Percentiles rank a stretch among this genome's conserved stretches.
Evolutionary conservation across 2,797 vertebrate species (phyloP).

Genomic region (Acrocephalus scirpaceus): DNA sequence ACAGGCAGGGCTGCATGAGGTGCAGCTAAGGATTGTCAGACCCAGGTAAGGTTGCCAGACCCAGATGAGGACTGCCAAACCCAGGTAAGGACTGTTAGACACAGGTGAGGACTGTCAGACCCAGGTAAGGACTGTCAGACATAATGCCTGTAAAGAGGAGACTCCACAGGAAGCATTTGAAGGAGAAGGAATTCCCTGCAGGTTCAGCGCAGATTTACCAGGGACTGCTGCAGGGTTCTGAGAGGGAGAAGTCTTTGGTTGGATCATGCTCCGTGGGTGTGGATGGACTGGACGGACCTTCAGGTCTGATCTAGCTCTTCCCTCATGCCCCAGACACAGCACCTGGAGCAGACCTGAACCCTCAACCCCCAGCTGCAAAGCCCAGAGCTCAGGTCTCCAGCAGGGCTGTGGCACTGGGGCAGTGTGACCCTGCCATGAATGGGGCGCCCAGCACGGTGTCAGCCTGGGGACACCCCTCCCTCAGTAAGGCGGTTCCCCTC

Average conservation of each 20-base stretch:
- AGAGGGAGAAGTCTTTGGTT: not conserved
- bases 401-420: not conserved
- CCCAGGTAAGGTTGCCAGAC: not conserved
- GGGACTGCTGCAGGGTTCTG: not conserved
- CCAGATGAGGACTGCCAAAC: not conserved
- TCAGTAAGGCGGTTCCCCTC: not conserved
- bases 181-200: accelerated
- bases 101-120: not conserved
- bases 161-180: not conserved
- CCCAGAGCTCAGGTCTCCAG: not conserved
- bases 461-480: not conserved
- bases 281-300: not conserved
- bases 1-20: not conserved
- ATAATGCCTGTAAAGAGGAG: not conserved
- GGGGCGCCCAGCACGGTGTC: not conserved
- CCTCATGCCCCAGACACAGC: not conserved
- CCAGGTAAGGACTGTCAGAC: not conserved
- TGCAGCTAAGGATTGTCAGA: not conserved
- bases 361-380: not conserved
- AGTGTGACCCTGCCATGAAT: accelerated
- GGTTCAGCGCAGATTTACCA: not conserved
- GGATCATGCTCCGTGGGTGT: accelerated
- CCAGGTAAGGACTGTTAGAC: not conserved
- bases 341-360: not conserved
- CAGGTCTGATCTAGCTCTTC: not conserved